phyloP scores from a whole-genome alignment of 2,113 vertebrate genomes.

The Taxidea taxus region DNA sequence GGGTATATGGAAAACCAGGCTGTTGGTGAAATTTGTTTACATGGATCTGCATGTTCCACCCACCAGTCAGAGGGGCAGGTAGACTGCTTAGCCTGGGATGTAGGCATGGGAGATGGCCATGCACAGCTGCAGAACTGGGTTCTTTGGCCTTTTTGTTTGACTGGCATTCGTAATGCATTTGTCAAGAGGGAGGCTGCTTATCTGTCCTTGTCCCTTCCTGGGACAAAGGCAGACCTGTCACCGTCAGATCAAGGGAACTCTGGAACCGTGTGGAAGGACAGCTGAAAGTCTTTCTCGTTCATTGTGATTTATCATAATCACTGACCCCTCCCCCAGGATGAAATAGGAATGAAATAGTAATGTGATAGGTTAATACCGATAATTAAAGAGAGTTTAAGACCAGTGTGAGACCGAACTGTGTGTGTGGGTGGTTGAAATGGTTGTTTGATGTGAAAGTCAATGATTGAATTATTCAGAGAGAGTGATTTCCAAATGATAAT shows the following conservation, averaged over 20 bases:
- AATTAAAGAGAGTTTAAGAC: slow-evolving; percentile 87
- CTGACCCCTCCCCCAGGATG: slow-evolving; percentile 74
- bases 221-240: slow-evolving; percentile 68
- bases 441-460: slow-evolving; percentile 89
- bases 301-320: slow-evolving; percentile 77
- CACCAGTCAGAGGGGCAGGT: neutral
- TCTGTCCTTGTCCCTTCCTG: slow-evolving; percentile 75
- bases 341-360: slow-evolving; percentile 78
- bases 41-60: neutral
- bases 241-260: slow-evolving; percentile 56
- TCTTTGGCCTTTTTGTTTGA: slow-evolving; percentile 12
- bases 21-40: neutral
- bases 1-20: neutral
- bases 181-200: slow-evolving; percentile 45
- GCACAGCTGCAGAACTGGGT: neutral
- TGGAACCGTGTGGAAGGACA: slow-evolving; percentile 78
- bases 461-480: slow-evolving; percentile 88
- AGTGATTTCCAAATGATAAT: slow-evolving; percentile 87
- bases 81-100: neutral
- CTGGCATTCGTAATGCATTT: slow-evolving; percentile 33
- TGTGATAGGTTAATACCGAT: slow-evolving; percentile 82
- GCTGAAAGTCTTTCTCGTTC: slow-evolving; percentile 79
- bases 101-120: neutral
- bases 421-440: slow-evolving; percentile 84
- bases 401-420: slow-evolving; percentile 81